Base-by-base conservation (phyloP, 2,888 invertebrate species). In the Antheraea yamamai region DNA sequence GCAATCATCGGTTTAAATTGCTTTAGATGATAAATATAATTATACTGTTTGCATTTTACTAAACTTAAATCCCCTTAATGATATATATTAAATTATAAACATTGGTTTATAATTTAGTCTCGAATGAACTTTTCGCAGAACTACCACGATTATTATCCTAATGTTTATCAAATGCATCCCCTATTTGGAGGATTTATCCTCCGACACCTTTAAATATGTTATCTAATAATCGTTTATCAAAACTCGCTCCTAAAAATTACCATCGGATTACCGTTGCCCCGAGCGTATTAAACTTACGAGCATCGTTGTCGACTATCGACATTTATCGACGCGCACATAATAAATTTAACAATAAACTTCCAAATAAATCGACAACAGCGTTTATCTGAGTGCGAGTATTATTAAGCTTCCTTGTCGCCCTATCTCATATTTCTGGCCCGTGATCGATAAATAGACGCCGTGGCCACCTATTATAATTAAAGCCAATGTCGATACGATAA, bases 401-500 rank as follows among this genome's bases (percentile, higher is more conserved):
- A 87, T 86, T 88, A 87, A 86, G 88, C 87, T 87, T 88, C 86
- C 84, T 84, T 87, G 87, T 88, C 85, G 83, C 81, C 79, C 83
- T 85, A 86, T 87, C 86, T 86, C 84, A 85, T 89, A 87, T 86
- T 86, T 83, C 85, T 84, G 81, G 80, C 79, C 76, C 77, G 74
- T 81, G 85, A 88, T 87, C 85, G 85, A 87, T 88, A 84, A 87
- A 83, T 83, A 85, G 84, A 84, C 82, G 82, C 82, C 84, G 85
- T 84, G 84, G 82, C 84, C 84, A 86, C 83, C 89, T 89, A 89
- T 91, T 89, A 88, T 88, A 91, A 91, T 91, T 91, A 90, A 89
- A 85, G 84, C 85, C 78, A 74, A 75, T 81, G 74, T 81, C 79
- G 82, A 77, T 86, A 88, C 83, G 84, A 87, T 91, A 91, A 88